A percentile compares a stretch with the other conserved stretches of the same genome.
These are phyloP conservation scores for Petrocephalus sullivani DNA, from an alignment of 2,797 vertebrate species.

Conservation along the genomic window DNA sequence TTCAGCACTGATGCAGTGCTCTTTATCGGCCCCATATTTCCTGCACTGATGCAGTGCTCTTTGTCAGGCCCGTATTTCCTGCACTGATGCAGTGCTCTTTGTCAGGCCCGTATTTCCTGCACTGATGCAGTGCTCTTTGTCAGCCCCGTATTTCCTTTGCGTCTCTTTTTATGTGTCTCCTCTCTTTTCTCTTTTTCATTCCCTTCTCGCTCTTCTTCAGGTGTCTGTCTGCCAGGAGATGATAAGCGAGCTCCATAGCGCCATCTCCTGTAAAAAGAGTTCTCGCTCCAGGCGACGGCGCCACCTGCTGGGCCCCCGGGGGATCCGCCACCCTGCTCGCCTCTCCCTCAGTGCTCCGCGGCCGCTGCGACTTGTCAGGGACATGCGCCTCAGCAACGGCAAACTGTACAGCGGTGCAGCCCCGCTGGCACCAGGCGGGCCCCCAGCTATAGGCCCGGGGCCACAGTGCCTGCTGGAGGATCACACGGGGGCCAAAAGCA, in stretches of 20 bases:
- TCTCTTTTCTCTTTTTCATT: conserved; percentile 29
- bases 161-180: conserved; percentile 25
- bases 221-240: conserved; percentile 86
- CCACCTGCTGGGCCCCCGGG: conserved; percentile 52
- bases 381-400: conserved; percentile 83
- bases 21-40: neutral
- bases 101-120: too few relatives aligned
- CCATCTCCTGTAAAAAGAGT: conserved; percentile 80
- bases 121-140: neutral
- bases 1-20: too few relatives aligned
- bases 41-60: neutral
- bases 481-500: conserved; percentile 49
- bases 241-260: conserved; percentile 77
- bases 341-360: conserved; percentile 64
- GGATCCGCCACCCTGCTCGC: conserved; percentile 59
- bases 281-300: conserved; percentile 73
- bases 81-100: neutral
- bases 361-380: conserved; percentile 69
- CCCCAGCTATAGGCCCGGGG: conserved; percentile 56
- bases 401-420: conserved; percentile 76
- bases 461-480: conserved; percentile 66
- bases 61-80: too few relatives aligned
- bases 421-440: conserved; percentile 41
- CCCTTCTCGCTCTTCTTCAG: conserved; percentile 45
- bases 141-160: neutral